phyloP scores from a whole-genome alignment of 2,797 vertebrate genomes.

The Cetoscarus ocellatus region DNA sequence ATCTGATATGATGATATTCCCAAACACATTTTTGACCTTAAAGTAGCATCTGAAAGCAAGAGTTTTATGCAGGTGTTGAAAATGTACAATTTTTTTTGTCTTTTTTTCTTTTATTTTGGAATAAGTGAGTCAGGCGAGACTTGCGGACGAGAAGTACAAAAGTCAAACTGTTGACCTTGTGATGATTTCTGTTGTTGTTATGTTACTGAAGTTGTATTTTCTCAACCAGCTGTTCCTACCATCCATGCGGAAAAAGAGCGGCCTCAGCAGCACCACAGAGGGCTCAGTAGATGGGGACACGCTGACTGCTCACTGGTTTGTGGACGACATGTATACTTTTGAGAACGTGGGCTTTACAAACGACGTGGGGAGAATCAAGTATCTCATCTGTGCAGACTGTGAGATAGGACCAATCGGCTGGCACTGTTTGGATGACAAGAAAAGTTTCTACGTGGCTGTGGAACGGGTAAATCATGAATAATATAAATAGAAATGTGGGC shows the following conservation, averaged over 20 bases:
- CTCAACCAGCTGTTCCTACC: conserved; percentile 91
- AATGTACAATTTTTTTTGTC: no score
- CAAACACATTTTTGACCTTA: no score
- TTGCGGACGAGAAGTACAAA: no score
- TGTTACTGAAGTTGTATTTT: conserved; percentile 21
- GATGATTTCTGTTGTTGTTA: neutral
- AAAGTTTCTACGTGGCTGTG: conserved; percentile 94
- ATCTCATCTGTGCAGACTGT: conserved; percentile 98
- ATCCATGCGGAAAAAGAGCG: conserved; percentile 92
- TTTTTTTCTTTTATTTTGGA: no score
- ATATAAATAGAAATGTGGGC: conserved; percentile 33
- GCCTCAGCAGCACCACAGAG: conserved; percentile 72
- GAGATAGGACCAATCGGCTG: conserved; percentile 98
- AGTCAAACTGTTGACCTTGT: neutral
- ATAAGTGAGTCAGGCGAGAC: no score
- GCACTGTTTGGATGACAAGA: conserved; percentile 96
- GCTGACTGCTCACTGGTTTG: conserved; percentile 94
- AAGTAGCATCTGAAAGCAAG: no score
- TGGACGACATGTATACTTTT: conserved; percentile 95
- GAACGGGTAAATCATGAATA: conserved; percentile 93
- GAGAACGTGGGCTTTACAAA: conserved; percentile 99
- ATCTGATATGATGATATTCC: no score
- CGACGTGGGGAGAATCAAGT: conserved; percentile 94
- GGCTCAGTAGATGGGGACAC: conserved; percentile 87
- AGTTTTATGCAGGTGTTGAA: no score